These are phyloP conservation scores for Cosmorhoe ocellata DNA, from an alignment of 2,888 invertebrate genomes.

Conservation along the genomic window DNA sequence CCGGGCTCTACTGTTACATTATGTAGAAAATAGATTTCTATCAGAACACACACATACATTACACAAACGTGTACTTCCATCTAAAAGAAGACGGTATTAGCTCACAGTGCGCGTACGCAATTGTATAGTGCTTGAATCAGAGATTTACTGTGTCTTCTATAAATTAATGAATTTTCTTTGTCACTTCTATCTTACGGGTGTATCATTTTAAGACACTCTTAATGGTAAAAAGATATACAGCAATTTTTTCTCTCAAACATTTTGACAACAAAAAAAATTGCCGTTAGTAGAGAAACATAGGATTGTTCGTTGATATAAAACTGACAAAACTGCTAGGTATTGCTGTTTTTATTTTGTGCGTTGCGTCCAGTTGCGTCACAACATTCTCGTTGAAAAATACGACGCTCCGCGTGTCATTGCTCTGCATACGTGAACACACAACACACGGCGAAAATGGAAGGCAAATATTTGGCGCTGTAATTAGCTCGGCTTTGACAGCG, in stretches of 20 bases:
- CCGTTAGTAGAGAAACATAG: too few relatives aligned
- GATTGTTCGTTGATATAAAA: too few relatives aligned
- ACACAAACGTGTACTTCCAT: conserved; percentile 36
- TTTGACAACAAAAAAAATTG: too few relatives aligned
- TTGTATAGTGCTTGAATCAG: too few relatives aligned
- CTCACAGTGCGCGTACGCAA: conserved; percentile 39
- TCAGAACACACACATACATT: conserved; percentile 27
- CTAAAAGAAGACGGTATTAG: conserved; percentile 37
- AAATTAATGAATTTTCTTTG: conserved; percentile 43
- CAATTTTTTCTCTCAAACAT: too few relatives aligned
- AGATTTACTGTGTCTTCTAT: conserved; percentile 37
- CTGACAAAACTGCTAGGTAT: neutral
- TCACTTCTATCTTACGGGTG: conserved; percentile 26
- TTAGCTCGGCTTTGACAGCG: conserved; percentile 49
- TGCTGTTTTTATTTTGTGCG: neutral
- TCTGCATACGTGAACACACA: conserved; percentile 46
- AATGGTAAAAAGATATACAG: too few relatives aligned
- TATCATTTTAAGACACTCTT: too few relatives aligned
- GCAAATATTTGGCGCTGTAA: conserved; percentile 59
- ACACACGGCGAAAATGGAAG: conserved; percentile 46
- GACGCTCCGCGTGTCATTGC: conserved; percentile 29
- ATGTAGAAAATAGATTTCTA: too few relatives aligned
- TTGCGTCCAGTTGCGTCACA: neutral
- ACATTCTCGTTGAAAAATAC: conserved; percentile 27
- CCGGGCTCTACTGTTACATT: too few relatives aligned